phyloP scores from a whole-genome alignment of 2,888 invertebrate species.

The Spicauda simplicius region DNA sequence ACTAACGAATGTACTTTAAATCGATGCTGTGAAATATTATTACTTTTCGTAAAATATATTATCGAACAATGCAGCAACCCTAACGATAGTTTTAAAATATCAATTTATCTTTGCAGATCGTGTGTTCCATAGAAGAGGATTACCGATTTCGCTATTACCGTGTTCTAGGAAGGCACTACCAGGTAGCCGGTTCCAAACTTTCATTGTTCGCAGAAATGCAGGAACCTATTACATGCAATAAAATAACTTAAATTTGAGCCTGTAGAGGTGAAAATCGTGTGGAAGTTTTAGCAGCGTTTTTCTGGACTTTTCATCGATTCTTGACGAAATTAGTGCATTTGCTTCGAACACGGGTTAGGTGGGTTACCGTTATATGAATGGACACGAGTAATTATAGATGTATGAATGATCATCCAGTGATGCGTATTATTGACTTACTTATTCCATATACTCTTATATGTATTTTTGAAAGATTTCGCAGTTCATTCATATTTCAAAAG shows the following conservation, averaged over 20 bases:
- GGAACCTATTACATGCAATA: conserved; percentile 29
- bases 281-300: neutral
- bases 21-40: no score
- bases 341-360: conserved; percentile 48
- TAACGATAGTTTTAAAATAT: conserved; percentile 57
- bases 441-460: neutral
- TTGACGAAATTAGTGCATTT: conserved; percentile 59
- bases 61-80: conserved; percentile 58
- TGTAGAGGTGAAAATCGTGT: conserved; percentile 5
- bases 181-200: conserved; percentile 68
- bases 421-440: neutral
- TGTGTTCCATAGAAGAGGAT: conserved; percentile 77
- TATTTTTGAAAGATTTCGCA: no score
- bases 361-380: conserved; percentile 51
- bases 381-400: conserved; percentile 49
- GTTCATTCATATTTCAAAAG: neutral
- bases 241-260: neutral
- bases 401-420: conserved; percentile 51
- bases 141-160: conserved; percentile 75
- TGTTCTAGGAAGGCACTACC: conserved; percentile 77
- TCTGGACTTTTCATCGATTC: conserved; percentile 51
- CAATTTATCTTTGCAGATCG: conserved; percentile 75
- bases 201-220: conserved; percentile 62
- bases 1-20: no score
- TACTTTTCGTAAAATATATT: neutral